phyloP scores from a whole-genome alignment of 2,797 vertebrate species.

The Clarias laeviceps region DNA sequence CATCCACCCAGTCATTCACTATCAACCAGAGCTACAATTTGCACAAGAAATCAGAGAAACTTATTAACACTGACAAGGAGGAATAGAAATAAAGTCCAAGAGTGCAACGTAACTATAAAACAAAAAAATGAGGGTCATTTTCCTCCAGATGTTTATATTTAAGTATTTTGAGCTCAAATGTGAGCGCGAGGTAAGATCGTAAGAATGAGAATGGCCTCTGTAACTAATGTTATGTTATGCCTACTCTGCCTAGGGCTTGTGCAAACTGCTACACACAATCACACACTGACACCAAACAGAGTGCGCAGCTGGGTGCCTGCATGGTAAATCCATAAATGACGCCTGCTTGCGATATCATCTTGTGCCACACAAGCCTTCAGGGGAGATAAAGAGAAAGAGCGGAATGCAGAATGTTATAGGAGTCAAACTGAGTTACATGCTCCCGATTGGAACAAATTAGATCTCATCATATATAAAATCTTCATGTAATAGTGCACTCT shows the following conservation, averaged over 20 bases:
- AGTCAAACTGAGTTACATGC: not conserved
- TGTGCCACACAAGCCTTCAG: conserved; percentile 1
- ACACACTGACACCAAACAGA: conserved; percentile 29
- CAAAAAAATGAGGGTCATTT: conserved; percentile 35
- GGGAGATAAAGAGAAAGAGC: not conserved
- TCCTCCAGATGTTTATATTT: conserved; percentile 18
- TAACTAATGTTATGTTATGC: conserved; percentile 38
- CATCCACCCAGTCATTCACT: conserved; percentile 65
- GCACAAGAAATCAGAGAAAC: conserved; percentile 37
- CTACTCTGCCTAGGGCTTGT: conserved; percentile 26
- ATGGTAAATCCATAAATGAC: conserved; percentile 37
- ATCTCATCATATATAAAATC: not conserved
- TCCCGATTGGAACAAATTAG: not conserved
- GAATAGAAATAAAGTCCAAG: conserved; percentile 18
- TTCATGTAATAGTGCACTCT: not conserved
- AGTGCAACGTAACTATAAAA: not conserved
- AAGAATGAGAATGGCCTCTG: conserved; percentile 19
- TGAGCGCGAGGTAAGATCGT: conserved; percentile 2
- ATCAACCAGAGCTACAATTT: conserved; percentile 48
- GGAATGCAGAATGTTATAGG: not conserved
- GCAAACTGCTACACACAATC: conserved; percentile 25
- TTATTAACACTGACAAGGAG: conserved; percentile 21
- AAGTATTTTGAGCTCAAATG: not conserved
- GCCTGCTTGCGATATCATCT: conserved; percentile 23
- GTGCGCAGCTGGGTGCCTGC: conserved; percentile 31